Evolutionary conservation across 1,140 invertebrate genomes (phyloP), one percentile per base, ranked within the genome.

Genomic region (Prorops nasuta): DNA sequence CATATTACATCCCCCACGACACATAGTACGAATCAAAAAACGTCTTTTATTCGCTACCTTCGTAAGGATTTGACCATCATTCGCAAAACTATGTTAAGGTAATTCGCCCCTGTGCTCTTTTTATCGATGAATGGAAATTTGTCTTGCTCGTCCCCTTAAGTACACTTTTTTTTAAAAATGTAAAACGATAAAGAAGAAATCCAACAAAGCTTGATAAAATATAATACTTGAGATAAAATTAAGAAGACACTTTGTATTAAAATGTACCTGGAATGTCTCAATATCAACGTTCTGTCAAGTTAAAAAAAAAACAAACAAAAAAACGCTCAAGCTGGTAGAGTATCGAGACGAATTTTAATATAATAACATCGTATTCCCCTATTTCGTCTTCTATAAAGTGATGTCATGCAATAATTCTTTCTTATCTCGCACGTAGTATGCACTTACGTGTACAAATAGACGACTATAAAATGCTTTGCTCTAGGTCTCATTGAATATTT

Each of bases 401-500:
- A 38, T 39, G 14, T 60, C 39, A 31, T 60, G 40, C 8, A 31
- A 52, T 47, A 35, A 44, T 56, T 53, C 43, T 40, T 37, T 46
- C 43, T 21, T 38, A 15, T 51, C 34, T 44, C 31, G 42, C 22
- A 31, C 28, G 22, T 44, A 31, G n/a, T 22, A 6, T 43, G 48
- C 35, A 28, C 52, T 54, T 51, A 42, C 46, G 44, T 62, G 35
- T 60, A 64, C 42, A 63, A 63, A 64, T 54, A 50, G 60, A 52
- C 55, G 43, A 56, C 51, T 64, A 64, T 64, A 63, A 66, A 66
- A 60, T 64, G 40, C 49, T 58, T 59, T 56, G 44, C 54, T 64
- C 55, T 37, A 60, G 49, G 45, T 64, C 32, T 57, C 56, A 43
- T 61, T 61, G 54, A 59, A 61, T 56, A 62, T 64, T 62, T 56